A percentile compares a stretch with the other conserved stretches of the same genome.
phyloP scores from a whole-genome alignment of 2,113 vertebrate genomes.

The Addax nasomaculatus region DNA sequence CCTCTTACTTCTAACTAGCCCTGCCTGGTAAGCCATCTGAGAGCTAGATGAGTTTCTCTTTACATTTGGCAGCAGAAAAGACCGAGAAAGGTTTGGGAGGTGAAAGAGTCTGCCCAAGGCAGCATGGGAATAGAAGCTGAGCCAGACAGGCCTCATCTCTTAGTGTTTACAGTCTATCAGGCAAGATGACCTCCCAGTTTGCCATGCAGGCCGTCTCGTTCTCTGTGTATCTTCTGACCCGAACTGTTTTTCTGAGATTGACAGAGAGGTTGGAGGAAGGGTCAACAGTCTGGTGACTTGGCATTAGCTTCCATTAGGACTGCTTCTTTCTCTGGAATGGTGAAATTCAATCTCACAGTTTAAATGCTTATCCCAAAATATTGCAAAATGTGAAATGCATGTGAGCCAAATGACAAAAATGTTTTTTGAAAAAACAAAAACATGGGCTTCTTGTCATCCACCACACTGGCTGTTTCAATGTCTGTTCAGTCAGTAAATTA shows the following conservation, averaged over 20 bases:
- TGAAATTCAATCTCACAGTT: slow-evolving; percentile 60
- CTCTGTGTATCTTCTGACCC: not conserved
- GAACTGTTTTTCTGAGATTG: not conserved
- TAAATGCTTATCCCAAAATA: slow-evolving; percentile 68
- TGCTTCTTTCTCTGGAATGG: not conserved
- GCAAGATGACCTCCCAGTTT: not conserved
- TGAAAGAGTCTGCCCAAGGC: not conserved
- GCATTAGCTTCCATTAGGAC: not conserved
- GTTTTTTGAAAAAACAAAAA: slow-evolving; percentile 66
- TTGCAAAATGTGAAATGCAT: slow-evolving; percentile 65
- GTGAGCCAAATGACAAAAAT: slow-evolving; percentile 71
- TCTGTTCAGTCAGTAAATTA: slow-evolving; percentile 62
- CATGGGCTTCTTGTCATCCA: slow-evolving; percentile 63
- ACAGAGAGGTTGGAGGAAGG: not conserved
- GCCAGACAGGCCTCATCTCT: not conserved
- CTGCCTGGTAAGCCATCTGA: not conserved
- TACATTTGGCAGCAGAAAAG: not conserved
- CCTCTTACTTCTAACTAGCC: not conserved
- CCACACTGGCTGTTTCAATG: slow-evolving; percentile 47
- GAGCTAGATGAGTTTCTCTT: not conserved
- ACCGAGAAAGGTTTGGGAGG: slow-evolving; percentile 13
- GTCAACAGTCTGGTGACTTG: slow-evolving; percentile 30
- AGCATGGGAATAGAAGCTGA: not conserved
- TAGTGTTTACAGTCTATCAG: not conserved
- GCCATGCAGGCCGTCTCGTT: not conserved